Evolutionary conservation across 1,140 invertebrate species (phyloP), one percentile per base, ranked within the genome.

Genomic region (Papilio helenus): DNA sequence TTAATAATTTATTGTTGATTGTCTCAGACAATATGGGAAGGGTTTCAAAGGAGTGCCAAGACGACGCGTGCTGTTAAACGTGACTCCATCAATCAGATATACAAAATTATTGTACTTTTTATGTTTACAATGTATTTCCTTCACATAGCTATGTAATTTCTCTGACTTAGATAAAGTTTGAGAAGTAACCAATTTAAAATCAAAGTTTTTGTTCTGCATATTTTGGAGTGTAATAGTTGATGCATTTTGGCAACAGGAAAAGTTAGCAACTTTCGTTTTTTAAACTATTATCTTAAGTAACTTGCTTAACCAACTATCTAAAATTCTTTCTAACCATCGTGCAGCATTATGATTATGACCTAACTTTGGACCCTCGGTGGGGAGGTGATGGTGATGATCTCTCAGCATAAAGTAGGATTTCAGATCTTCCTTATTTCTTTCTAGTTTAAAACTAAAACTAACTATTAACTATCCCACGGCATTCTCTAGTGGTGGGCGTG

Each of bases 1-100:
- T 26, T 61, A 61, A 26, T 61, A 61, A 61, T 61, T 61, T 61
- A 61, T 61, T 61, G 58, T 61, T 26, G 58, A 61, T 26, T 61
- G 58, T 61, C 23, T 61, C 20, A 10, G 10, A 26, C 20, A 26
- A 26, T 14, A 14, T 23, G 51, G 5, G 51, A 61, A 26, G 58
- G 20, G 14, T 26, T 12, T 61, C 58, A 61, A 1, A 61, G 58
- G 58, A 12, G 23, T 61, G 58, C 58, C 58, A 61, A 26, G 20
- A 26, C 23, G 10, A 14, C 58, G 9, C 23, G 58, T 26, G 58
- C 58, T 23, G 1, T 61, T 61, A 26, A 61, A 61, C 58, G 58
- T 61, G 58, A 61, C 58, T 61, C 55, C 20, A 58, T 20, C 20
- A 18, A 61, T 26, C 58, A 61, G 20, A 26, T 20, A 23, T 61